Percentiles rank a stretch among this genome's conserved stretches.
These are phyloP conservation scores for Scopus umbretta DNA, from an alignment of 2,113 vertebrate genomes.

Conservation along the genomic window DNA sequence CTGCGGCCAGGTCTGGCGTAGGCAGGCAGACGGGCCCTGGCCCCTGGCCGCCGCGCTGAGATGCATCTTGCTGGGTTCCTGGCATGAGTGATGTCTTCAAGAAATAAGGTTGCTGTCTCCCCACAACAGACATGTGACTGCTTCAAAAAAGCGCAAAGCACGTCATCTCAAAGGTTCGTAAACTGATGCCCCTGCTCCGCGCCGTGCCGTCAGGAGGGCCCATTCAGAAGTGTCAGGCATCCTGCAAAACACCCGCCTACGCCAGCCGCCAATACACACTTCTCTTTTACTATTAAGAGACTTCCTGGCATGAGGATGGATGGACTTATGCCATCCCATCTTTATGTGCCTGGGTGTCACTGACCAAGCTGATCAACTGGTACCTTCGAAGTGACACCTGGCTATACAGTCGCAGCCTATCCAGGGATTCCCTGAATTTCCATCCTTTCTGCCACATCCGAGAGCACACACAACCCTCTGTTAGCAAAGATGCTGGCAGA, in stretches of 20 bases:
- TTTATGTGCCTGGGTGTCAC: background rate
- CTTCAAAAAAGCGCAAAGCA: background rate
- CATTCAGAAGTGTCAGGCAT: background rate
- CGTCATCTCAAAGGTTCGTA: background rate
- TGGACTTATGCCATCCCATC: background rate
- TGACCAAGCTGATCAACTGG: background rate
- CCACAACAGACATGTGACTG: background rate
- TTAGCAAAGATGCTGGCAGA: background rate
- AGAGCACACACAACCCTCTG: background rate
- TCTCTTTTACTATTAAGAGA: background rate
- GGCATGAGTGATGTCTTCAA: background rate
- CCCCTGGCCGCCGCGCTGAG: accelerated
- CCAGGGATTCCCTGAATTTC: background rate
- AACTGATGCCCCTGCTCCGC: background rate
- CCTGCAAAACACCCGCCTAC: background rate
- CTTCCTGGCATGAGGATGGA: background rate
- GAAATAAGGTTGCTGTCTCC: background rate
- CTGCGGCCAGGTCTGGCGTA: background rate
- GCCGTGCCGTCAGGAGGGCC: accelerated
- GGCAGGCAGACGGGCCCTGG: background rate
- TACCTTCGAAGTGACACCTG: background rate
- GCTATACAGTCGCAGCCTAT: background rate
- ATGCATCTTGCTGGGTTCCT: background rate
- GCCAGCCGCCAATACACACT: background rate
- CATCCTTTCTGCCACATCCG: background rate